These are phyloP conservation scores for Synaphobranchus kaupii DNA, from an alignment of 2,797 vertebrate species.

Conservation along the genomic window DNA sequence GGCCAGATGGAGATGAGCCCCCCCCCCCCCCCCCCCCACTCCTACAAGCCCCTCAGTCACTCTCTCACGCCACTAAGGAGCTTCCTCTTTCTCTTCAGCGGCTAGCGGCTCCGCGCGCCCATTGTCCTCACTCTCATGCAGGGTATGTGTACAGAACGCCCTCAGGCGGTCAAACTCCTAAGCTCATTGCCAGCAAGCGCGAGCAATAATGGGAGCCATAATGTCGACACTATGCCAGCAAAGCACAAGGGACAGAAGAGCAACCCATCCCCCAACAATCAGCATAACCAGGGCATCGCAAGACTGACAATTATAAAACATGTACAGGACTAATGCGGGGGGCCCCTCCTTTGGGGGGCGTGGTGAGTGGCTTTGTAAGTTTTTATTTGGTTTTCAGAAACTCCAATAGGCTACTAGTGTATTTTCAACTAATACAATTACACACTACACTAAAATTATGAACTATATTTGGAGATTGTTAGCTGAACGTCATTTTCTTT, in stretches of 20 bases:
- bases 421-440: neutral
- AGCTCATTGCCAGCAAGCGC: slow-evolving; percentile 6
- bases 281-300: neutral
- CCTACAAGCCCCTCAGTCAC: slow-evolving; percentile 34
- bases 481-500: slow-evolving; percentile 6
- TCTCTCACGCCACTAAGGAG: slow-evolving; percentile 34
- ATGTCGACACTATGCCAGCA: slow-evolving; percentile 51
- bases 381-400: neutral
- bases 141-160: slow-evolving; percentile 37
- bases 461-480: neutral
- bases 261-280: slow-evolving; percentile 7
- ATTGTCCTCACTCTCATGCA: slow-evolving; percentile 31
- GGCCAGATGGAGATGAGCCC: neutral
- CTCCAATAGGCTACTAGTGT: neutral
- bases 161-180: slow-evolving; percentile 16
- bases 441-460: neutral
- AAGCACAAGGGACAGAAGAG: slow-evolving; percentile 22
- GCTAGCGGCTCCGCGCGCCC: slow-evolving; percentile 14
- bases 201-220: slow-evolving; percentile 36
- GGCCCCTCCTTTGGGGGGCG: neutral
- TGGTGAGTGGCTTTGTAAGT: neutral
- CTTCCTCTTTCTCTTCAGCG: slow-evolving; percentile 12
- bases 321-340: neutral
- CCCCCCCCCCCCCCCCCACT: neutral
- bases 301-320: neutral